These are phyloP conservation scores for Pterobdella sp. DNA, from an alignment of 2,888 invertebrate genomes.

Conservation along the genomic window DNA sequence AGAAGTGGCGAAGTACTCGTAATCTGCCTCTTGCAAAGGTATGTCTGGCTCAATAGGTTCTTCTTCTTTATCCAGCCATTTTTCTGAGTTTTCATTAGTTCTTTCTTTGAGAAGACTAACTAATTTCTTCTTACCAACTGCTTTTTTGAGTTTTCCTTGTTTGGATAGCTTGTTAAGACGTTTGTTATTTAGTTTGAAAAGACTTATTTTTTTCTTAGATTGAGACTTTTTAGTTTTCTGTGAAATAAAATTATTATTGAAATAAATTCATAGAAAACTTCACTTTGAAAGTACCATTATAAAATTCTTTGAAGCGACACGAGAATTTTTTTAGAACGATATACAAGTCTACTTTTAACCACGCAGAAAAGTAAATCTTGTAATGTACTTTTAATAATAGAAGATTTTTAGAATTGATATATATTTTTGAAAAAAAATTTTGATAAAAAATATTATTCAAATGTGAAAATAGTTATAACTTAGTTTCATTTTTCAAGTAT, in stretches of 20 bases:
- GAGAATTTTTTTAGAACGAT: too few relatives aligned
- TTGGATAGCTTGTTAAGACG: slow-evolving; percentile 39
- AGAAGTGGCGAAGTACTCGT: slow-evolving; percentile 39
- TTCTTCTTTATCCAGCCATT: slow-evolving; percentile 26
- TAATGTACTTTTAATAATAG: too few relatives aligned
- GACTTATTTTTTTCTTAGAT: slow-evolving; percentile 32
- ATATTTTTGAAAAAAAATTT: too few relatives aligned
- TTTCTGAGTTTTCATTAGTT: slow-evolving; percentile 3
- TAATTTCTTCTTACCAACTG: slow-evolving; percentile 32
- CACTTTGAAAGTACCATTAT: too few relatives aligned
- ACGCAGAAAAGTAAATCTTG: too few relatives aligned
- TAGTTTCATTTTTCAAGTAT: too few relatives aligned
- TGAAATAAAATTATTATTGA: not conserved
- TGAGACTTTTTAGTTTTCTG: not conserved
- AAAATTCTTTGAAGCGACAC: too few relatives aligned
- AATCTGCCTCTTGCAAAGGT: slow-evolving; percentile 40
- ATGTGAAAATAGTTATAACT: too few relatives aligned
- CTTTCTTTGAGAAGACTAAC: slow-evolving; percentile 30
- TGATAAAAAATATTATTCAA: too few relatives aligned
- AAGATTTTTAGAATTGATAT: too few relatives aligned
- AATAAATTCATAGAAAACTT: too few relatives aligned
- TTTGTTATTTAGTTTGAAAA: slow-evolving; percentile 39
- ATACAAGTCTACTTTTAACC: too few relatives aligned
- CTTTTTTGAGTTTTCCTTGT: slow-evolving; percentile 39
- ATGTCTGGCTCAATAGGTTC: slow-evolving; percentile 34